Conservation (phyloP, 2,888 invertebrate genomes). For the Mythimna lalbum region DNA sequence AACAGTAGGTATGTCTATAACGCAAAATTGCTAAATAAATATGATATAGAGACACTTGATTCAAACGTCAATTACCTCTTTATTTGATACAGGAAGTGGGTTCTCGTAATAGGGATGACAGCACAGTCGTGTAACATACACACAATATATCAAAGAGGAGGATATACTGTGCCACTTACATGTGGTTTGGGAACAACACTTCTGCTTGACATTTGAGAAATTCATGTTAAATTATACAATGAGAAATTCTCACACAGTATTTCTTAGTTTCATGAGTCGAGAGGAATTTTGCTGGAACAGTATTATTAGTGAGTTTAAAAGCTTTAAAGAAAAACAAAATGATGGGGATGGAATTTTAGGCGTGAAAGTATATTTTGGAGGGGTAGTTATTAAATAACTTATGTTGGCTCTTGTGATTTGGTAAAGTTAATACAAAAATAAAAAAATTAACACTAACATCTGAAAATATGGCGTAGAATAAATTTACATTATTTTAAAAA, state of each 20-base stretch:
- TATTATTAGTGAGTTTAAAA: neutral
- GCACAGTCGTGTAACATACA: too few relatives aligned
- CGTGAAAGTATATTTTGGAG: too few relatives aligned
- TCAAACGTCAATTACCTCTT: neutral
- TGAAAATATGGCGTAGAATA: too few relatives aligned
- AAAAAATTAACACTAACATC: too few relatives aligned
- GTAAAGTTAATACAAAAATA: too few relatives aligned
- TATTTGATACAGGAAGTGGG: neutral
- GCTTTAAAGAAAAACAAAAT: too few relatives aligned
- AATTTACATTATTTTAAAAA: too few relatives aligned
- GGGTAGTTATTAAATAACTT: too few relatives aligned
- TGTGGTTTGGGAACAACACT: conserved; percentile 11
- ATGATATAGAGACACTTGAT: neutral
- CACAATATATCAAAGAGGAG: neutral
- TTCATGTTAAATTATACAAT: conserved; percentile 15
- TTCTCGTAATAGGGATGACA: neutral
- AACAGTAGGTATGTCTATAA: neutral
- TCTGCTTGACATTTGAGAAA: neutral
- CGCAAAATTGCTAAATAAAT: neutral
- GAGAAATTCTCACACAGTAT: neutral
- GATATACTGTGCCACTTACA: neutral
- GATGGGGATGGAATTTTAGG: too few relatives aligned
- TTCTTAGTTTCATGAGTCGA: neutral
- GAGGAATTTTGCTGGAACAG: neutral
- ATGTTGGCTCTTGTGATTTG: too few relatives aligned